These are phyloP conservation scores for Monarcha castaneiventris DNA, from an alignment of 2,113 vertebrate species.

Conservation along the genomic window DNA sequence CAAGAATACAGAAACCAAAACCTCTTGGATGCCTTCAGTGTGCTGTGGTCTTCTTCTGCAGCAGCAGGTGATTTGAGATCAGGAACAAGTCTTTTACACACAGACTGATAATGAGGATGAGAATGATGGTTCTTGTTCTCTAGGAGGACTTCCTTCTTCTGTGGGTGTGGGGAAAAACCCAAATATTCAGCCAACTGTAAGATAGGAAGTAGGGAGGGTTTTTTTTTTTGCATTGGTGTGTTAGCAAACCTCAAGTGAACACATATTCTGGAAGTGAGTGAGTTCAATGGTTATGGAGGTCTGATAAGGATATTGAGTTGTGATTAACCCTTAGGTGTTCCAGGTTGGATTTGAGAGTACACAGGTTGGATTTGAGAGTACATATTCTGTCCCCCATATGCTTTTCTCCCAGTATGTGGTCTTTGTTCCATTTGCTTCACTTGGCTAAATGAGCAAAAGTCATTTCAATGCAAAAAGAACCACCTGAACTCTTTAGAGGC, in stretches of 20 bases:
- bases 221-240: background rate
- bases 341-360: background rate
- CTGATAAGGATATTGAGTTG: background rate
- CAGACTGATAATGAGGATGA: background rate
- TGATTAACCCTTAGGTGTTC: background rate
- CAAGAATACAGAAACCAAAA: background rate
- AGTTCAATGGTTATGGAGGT: background rate
- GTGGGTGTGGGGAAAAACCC: background rate
- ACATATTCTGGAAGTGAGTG: background rate
- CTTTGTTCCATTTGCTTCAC: background rate
- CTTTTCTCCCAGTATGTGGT: background rate
- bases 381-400: rapidly evolving
- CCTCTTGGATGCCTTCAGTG: background rate
- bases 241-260: background rate
- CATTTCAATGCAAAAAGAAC: background rate
- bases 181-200: background rate
- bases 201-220: rapidly evolving
- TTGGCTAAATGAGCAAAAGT: background rate
- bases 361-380: background rate
- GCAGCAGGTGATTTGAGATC: background rate
- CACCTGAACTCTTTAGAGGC: background rate
- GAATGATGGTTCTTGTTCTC: background rate
- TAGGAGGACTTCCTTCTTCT: background rate
- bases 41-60: background rate
- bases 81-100: background rate